These are phyloP conservation scores for Ailuropoda melanoleuca DNA, from an alignment of 2,113 vertebrate species.

Conservation along the genomic window DNA sequence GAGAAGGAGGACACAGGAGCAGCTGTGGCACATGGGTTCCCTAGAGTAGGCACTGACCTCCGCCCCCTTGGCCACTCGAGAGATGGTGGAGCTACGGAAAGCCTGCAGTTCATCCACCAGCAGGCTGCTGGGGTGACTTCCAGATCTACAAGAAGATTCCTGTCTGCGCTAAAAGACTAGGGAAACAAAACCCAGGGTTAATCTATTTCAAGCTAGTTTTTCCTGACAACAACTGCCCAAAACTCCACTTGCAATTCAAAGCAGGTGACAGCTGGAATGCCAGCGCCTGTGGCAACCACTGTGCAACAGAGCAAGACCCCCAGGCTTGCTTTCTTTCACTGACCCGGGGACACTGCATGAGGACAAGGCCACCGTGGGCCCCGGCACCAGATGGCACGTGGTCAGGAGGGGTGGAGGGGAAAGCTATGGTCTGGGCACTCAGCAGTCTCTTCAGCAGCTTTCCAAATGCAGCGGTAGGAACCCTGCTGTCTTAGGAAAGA, in stretches of 20 bases:
- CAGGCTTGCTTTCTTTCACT: background rate
- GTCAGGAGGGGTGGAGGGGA: background rate
- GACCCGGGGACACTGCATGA: background rate
- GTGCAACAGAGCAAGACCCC: background rate
- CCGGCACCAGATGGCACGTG: no score
- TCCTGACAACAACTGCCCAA: background rate
- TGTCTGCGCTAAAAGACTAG: background rate
- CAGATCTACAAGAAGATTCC: background rate
- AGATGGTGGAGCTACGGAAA: background rate
- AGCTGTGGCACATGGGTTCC: background rate
- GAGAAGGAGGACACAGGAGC: background rate
- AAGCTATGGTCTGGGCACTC: background rate
- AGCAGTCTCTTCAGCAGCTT: background rate
- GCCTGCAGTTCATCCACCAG: background rate
- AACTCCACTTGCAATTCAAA: background rate
- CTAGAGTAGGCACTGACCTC: background rate
- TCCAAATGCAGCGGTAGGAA: background rate
- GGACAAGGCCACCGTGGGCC: background rate
- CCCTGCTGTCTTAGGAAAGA: background rate
- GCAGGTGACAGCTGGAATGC: background rate
- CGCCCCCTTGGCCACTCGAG: no score
- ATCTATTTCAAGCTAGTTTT: background rate
- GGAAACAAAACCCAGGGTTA: background rate
- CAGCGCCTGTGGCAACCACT: background rate
- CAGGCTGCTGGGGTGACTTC: background rate